A percentile compares a stretch with the other conserved stretches of the same genome.
These are phyloP conservation scores for Geodia barretti DNA, from an alignment of 37 sponge, comb jelly and placozoan species.

Conservation along the genomic window DNA sequence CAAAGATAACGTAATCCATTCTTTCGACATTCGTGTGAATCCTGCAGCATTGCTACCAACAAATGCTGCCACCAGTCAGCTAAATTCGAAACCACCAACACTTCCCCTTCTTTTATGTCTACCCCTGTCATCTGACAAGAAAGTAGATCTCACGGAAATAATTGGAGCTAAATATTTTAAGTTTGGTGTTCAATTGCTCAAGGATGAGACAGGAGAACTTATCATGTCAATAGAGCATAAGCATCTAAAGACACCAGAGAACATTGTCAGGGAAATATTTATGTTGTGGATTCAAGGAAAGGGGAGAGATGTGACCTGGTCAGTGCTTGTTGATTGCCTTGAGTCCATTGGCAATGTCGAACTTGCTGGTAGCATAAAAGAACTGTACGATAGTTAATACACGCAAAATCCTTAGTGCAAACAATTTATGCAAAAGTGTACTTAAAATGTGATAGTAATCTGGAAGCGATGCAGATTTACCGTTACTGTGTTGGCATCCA, in stretches of 20 bases:
- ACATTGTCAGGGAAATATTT: not conserved
- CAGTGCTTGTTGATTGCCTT: not conserved
- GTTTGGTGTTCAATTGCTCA: not conserved
- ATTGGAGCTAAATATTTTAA: not conserved
- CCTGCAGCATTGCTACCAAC: not conserved
- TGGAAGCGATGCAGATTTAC: too few relatives aligned
- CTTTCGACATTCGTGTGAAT: not conserved
- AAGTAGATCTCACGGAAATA: not conserved
- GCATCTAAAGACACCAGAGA: not conserved
- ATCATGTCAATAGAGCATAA: not conserved
- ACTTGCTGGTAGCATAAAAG: too few relatives aligned
- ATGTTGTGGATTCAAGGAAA: not conserved
- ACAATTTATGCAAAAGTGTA: too few relatives aligned
- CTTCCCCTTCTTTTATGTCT: not conserved
- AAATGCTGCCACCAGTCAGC: not conserved
- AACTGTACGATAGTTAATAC: too few relatives aligned
- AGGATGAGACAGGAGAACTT: not conserved
- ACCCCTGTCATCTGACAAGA: not conserved
- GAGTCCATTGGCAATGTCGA: not conserved
- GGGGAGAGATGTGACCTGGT: not conserved
- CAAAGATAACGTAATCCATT: not conserved
- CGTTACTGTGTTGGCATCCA: too few relatives aligned
- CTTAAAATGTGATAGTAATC: too few relatives aligned
- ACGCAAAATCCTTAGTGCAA: too few relatives aligned
- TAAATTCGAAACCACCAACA: too few relatives aligned